Evolutionary conservation across 2,888 invertebrate species (phyloP), one percentile per base, ranked within the genome.

Genomic region (Zelleria hepariella): DNA sequence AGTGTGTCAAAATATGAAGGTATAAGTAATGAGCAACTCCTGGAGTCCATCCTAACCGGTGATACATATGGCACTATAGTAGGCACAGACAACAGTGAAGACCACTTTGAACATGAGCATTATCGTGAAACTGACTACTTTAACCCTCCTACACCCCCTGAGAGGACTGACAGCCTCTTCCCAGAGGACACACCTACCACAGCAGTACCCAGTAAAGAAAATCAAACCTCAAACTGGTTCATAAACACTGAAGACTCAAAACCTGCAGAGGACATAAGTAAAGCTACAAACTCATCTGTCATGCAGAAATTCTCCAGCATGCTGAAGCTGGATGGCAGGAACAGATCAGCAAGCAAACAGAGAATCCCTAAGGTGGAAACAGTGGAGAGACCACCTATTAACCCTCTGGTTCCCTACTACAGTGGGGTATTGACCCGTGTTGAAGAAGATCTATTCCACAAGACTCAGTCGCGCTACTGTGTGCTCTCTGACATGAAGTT

Each of bases 391-490:
- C 93, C 93, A 0, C 74, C 84, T 32, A 72, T 91, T 24, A 86
- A 87, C 20, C 77, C 75, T 55, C 75, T 85, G 2, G 82, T 78
- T 2, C 71, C 90, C 5, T 90, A 90, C 63, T 92, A 91, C 66
- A 90, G 90, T 67, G 94, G 94, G 0, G 86, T 90, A 66, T 75
- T 94, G 62, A 92, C 91, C 61, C 89, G 90, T 68, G 84, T 91
- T 48, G 86, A 89, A 1, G 94, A 94, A 66, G 93, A 94, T 64
- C 83, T 94, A 60, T 91, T 95, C 58, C 94, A 94, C 63, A 95
- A 95, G 73, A 91, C 94, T 70, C 93, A 93, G 63, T 90, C 90
- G n/a, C 89, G 94, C 51, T 93, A 92, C 80, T 94, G 93, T 71
- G 91, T 93, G 49, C 76, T 96, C 24, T 91, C 93, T 4, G 93